Base-by-base conservation (phyloP, 2,113 vertebrate genomes). In the Corythornis cristatus region DNA sequence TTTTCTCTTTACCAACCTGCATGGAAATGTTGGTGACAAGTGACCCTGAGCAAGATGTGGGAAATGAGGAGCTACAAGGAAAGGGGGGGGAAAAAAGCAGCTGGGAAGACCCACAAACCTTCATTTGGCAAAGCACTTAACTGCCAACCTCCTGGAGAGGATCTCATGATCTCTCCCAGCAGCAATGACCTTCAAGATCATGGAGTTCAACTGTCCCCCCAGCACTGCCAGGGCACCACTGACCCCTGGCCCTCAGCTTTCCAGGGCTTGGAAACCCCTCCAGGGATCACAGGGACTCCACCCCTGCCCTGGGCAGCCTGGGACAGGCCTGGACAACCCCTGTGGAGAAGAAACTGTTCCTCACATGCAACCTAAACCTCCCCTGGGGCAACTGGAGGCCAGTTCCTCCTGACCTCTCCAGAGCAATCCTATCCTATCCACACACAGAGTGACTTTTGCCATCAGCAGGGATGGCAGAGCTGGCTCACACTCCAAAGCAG, bases 1-100 rank as follows among this genome's bases (percentile, higher is more conserved):
- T 98, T 97, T 99, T 99, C 74, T 99, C 99, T 86, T 99, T 99
- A 37, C 99, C 98, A 87, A 99, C 98, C 99, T 99, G 81, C 68
- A 78, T 0, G 25, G 45, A 66, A 87, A n/a, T 35, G 20, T 9
- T 14, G 15, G 53, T 29, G 33, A 88, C 89, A 51, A 71, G 16
- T 22, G 26, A 88, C 68, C 28, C n/a, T 37, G 16, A 88, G 37
- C 35, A 42, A 79, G 73, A 64, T 20, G 20, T 0, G 0, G 3
- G 9, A 88, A 26, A 17, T 53, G 45, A 28, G 2, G 1, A 64
- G 28, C 15, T 19, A 33, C 0, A 1, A 70, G 53, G 19, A 67
- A 56, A 45, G 8, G 17, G 19, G 31, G 10, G 42, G 33, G 48
- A 12, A 40, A 51, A 58, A 58, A 40, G 5, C 16, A 40, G 18